These are phyloP conservation scores for Thyatira batis DNA, from an alignment of 2,888 invertebrate genomes.

Conservation along the genomic window DNA sequence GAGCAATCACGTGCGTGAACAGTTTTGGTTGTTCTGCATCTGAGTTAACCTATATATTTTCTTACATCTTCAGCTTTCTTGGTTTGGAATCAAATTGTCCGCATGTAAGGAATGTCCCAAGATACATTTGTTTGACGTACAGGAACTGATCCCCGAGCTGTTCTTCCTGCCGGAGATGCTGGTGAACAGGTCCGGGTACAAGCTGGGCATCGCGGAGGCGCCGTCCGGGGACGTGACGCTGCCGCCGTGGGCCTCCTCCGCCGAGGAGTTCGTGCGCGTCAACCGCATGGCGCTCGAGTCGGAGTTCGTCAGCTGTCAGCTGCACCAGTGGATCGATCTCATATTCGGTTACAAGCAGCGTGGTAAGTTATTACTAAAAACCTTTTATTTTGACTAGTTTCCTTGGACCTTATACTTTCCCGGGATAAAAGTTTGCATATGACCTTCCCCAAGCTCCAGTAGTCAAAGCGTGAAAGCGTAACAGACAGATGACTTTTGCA, in stretches of 20 bases:
- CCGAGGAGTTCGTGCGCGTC: slow-evolving; percentile 98
- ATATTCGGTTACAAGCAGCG: slow-evolving; percentile 99
- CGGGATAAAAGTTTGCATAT: too few relatives aligned
- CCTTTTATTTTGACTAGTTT: too few relatives aligned
- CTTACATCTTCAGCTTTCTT: too few relatives aligned
- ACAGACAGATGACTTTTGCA: too few relatives aligned
- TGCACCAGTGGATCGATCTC: slow-evolving; percentile 99
- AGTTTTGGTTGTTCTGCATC: too few relatives aligned
- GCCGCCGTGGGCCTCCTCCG: slow-evolving; percentile 98
- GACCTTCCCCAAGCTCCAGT: too few relatives aligned
- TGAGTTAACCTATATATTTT: too few relatives aligned
- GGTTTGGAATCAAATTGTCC: not conserved
- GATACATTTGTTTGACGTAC: slow-evolving; percentile 21
- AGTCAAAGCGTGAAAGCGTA: too few relatives aligned
- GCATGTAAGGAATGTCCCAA: too few relatives aligned
- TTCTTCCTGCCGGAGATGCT: slow-evolving; percentile 99
- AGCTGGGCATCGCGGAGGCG: slow-evolving; percentile 94
- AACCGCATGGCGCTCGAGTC: slow-evolving; percentile 99
- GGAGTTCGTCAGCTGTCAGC: slow-evolving; percentile 99
- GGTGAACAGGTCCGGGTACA: slow-evolving; percentile 90
- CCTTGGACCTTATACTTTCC: too few relatives aligned
- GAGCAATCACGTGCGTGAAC: too few relatives aligned
- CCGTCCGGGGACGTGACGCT: slow-evolving; percentile 92
- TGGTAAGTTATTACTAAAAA: slow-evolving; percentile 83
- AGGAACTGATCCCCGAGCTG: slow-evolving; percentile 99